Base-by-base conservation (phyloP, 2,888 invertebrate species). In the Epinotia ramella region DNA sequence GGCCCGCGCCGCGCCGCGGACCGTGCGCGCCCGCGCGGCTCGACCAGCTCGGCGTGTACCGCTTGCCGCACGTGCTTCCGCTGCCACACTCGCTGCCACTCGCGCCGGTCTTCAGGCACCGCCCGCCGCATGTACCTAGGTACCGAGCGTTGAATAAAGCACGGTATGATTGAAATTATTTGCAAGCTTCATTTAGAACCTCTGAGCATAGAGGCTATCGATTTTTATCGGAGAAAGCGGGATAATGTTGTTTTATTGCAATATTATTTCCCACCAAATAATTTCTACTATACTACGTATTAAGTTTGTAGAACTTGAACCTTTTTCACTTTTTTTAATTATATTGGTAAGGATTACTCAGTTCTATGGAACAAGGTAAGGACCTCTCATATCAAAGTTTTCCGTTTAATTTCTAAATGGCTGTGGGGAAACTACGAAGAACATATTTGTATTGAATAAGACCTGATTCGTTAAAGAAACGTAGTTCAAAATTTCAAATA, bases 11-110 rank as follows among this genome's bases (percentile, higher is more conserved):
- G 79, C 82, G 95, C 78, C 85, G 95, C 83, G 84, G 95, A 81
- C 83, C 93, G 81, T 93, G 82, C 90, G 95, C 90, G 84, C 85
- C 94, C 80, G 87, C 95, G 87, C 83, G 96, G 87, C 95, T 96
- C 82, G 96, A 96, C 84, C 96, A 96, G 79, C 95, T 96, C 68
- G 96, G 96, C 62, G 95, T 96, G 18, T 96, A 96, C 87, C 95
- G 96, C 13, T 95, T 96, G 63, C 96, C 96, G 46, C 92, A 91
- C 79, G 95, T 86, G 80, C 91, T 89, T 86, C 92, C 86, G 69
- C 84, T 84, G 80, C 94, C 88, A 78, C 95, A 85, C 91, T 94
- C 86, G 80, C 92, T 78, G 85, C 95, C 86, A 87, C 94, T 80
- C 80, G 94, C 87, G 82, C 95, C 84, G 76, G 95, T 84, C 86